Evolutionary conservation across 2,888 invertebrate genomes (phyloP).

Genomic region (Dromius quadrimaculatus): DNA sequence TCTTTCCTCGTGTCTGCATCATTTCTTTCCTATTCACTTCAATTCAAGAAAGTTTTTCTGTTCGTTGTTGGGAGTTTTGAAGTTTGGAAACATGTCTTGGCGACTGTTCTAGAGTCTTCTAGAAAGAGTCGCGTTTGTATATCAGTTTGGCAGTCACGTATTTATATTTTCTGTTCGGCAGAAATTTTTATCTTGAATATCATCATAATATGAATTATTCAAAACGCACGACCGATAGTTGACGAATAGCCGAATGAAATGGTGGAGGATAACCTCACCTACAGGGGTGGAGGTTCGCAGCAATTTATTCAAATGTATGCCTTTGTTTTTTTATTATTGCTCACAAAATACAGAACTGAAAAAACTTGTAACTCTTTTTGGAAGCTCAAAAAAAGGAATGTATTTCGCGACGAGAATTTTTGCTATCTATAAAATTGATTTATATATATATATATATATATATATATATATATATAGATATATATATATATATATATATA

Average conservation of each 20-base stretch:
- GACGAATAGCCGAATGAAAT: conserved; percentile 44
- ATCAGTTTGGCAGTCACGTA: conserved; percentile 49
- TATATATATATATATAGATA: too few relatives aligned
- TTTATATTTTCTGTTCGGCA: conserved; percentile 52
- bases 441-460: too few relatives aligned
- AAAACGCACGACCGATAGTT: conserved; percentile 32
- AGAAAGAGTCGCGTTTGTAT: conserved; percentile 9
- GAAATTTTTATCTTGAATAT: conserved; percentile 46
- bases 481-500: too few relatives aligned
- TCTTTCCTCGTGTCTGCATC: conserved; percentile 48
- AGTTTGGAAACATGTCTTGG: conserved; percentile 35
- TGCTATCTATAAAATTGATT: too few relatives aligned
- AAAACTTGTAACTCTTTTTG: neutral
- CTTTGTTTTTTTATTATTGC: conserved; percentile 10
- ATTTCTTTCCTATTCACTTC: conserved; percentile 51
- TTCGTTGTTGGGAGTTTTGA: conserved; percentile 37
- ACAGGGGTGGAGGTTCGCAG: neutral
- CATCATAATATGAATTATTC: conserved; percentile 50
- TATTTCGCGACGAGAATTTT: too few relatives aligned
- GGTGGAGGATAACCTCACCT: conserved; percentile 39
- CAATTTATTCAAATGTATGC: conserved; percentile 41
- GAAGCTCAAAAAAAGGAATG: too few relatives aligned
- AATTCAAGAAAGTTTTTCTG: conserved; percentile 41
- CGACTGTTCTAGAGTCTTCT: conserved; percentile 6
- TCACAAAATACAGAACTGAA: neutral